A percentile compares a stretch with the other conserved stretches of the same genome.
Conservation (phyloP, 1,140 invertebrate genomes). For the Caenorhabditis brenneri region DNA sequence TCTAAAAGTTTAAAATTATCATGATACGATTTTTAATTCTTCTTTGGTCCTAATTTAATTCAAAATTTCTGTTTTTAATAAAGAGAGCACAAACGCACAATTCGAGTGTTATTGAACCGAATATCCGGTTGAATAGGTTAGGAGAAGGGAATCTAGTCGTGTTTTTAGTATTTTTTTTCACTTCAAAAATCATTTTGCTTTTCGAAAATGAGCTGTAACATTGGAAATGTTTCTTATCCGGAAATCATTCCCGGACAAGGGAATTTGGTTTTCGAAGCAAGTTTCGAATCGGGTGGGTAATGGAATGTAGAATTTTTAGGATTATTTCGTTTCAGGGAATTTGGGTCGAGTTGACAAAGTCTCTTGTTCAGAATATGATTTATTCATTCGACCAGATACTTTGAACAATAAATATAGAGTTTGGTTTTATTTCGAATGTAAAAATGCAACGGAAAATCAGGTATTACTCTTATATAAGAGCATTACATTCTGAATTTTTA, state of each 20-base stretch:
- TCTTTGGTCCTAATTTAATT: neutral
- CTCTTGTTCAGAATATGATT: conserved; percentile 91
- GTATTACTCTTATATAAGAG: conserved; percentile 71
- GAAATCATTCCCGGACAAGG: conserved; percentile 77
- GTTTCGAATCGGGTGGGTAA: conserved; percentile 85
- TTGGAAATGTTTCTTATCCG: conserved; percentile 81
- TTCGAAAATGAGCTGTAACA: conserved; percentile 50
- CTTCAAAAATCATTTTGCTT: neutral
- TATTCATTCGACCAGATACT: conserved; percentile 93
- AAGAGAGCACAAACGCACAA: too few species aligned
- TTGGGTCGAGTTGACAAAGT: conserved; percentile 90
- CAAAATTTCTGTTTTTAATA: neutral
- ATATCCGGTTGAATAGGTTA: neutral
- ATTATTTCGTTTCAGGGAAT: conserved; percentile 78
- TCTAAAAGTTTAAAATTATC: too few species aligned
- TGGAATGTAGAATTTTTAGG: neutral
- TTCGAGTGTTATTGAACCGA: too few species aligned
- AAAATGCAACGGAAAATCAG: conserved; percentile 91
- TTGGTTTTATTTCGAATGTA: conserved; percentile 98
- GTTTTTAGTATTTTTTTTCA: neutral
- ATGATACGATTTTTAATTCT: too few species aligned
- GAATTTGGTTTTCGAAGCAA: conserved; percentile 94
- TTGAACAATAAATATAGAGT: conserved; percentile 88
- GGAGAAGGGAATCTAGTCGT: too few species aligned
- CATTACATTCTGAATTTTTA: neutral